Conservation (phyloP, 1,140 invertebrate species). For the Bombus waltoni region DNA sequence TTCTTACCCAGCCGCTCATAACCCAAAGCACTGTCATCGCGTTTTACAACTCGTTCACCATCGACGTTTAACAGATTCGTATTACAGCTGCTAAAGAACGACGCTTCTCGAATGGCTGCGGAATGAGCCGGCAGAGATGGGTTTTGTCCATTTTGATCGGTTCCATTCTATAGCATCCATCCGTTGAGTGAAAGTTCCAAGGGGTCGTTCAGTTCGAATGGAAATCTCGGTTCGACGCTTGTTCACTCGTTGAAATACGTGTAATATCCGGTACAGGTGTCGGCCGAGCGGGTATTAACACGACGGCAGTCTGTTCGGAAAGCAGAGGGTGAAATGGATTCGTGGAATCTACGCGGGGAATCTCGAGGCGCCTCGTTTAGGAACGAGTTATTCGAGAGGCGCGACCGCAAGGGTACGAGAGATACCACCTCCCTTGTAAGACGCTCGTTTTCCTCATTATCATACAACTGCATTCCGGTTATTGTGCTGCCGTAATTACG, state of each 20-base stretch:
- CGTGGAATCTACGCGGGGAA: slow-evolving; percentile 17
- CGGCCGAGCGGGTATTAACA: slow-evolving; percentile 14
- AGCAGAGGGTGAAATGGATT: slow-evolving; percentile 13
- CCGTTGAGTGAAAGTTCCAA: background rate
- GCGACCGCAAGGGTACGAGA: slow-evolving; percentile 32
- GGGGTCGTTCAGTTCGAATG: background rate
- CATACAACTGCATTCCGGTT: slow-evolving; percentile 53
- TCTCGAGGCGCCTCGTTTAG: slow-evolving; percentile 34
- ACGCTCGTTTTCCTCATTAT: slow-evolving; percentile 54
- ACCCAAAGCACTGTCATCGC: too few species aligned
- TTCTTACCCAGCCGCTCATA: too few species aligned
- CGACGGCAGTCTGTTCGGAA: background rate
- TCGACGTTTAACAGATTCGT: too few species aligned
- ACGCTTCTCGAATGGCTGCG: too few species aligned
- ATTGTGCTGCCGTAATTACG: slow-evolving; percentile 52
- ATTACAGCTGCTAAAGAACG: too few species aligned
- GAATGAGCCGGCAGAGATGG: too few species aligned
- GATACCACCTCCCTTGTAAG: slow-evolving; percentile 7
- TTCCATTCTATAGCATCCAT: too few species aligned
- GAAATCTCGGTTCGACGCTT: slow-evolving; percentile 2
- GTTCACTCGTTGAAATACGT: background rate
- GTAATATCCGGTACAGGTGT: slow-evolving; percentile 24
- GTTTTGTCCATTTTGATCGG: too few species aligned
- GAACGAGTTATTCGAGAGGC: slow-evolving; percentile 15
- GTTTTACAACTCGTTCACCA: too few species aligned